Base-by-base conservation (phyloP, 2,797 vertebrate genomes). In the Aeoliscus strigatus region DNA sequence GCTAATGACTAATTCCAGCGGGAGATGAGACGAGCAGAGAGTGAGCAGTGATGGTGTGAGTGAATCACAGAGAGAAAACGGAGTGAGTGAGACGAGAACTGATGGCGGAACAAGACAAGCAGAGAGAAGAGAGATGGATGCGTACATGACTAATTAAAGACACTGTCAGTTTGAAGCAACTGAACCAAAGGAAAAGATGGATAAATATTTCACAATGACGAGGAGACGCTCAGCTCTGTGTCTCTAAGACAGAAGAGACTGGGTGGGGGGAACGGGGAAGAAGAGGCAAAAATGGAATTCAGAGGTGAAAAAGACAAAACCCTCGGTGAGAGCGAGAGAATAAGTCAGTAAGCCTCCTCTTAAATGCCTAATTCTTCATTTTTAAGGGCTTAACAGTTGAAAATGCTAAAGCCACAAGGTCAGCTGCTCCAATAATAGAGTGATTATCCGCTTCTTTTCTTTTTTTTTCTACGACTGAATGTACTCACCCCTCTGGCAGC, bases 181-280 rank as follows among this genome's bases (percentile, higher is more conserved):
- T 65, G 51, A 75, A 76, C 60, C 54, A 64, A 71, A 53, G 59
- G 69, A 67, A 69, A 39, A 44, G 47, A 44, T 26, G 68, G 60
- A 84, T 81, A 74, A 83, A 84, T 86, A 77, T 85, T 82, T 84
- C 47, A 82, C 69, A 39, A 61, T 15, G 40, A 53, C 65, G 67
- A 75, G 31, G 66, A 82, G 65, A 80, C 8, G 6, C 63, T 53
- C 41, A 64, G 74, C 45, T 55, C 55, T 39, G 57, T 51, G 42
- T 40, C 56, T 61, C 40, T 26, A 24, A 7, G 11, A 38, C 21
- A 39, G 25, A 36, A 45, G 33, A 55, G 28, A 46, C 26, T 53
- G 2, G 13, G 34, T 21, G 8, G 26, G 37, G 18, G 31, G 47
- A 16, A 12, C 21, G 37, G 34, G 39, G 13, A 36, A 44, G 41